phyloP scores from a whole-genome alignment of 2,113 vertebrate species.

The Vidua chalybeata region DNA sequence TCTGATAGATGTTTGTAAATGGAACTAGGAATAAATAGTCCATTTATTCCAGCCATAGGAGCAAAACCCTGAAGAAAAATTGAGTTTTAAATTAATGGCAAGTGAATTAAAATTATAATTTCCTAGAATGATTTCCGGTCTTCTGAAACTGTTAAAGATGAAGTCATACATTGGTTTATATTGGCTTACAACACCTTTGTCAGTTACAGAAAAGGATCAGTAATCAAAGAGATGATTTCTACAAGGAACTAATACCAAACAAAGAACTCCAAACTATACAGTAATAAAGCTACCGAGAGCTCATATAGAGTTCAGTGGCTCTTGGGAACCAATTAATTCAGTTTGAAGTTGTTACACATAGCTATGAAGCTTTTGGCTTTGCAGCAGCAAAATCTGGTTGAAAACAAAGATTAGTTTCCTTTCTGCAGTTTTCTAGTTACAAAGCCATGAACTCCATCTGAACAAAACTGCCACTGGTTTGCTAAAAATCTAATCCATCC shows the following conservation, averaged over 20 bases:
- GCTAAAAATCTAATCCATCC: neutral
- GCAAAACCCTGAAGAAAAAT: neutral
- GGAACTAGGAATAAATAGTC: neutral
- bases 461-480: neutral
- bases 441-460: neutral
- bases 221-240: neutral
- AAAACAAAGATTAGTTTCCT: neutral
- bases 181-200: neutral
- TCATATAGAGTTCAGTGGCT: neutral
- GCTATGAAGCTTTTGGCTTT: neutral
- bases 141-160: neutral
- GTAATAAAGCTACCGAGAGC: neutral
- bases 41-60: neutral
- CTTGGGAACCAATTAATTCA: neutral
- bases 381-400: neutral
- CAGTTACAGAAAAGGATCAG: neutral
- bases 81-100: neutral
- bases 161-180: neutral
- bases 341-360: neutral
- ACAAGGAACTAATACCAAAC: neutral
- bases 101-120: neutral
- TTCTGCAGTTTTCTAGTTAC: neutral
- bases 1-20: neutral
- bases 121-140: neutral
- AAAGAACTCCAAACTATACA: neutral